A percentile compares a stretch with the other conserved stretches of the same genome.
phyloP scores from a whole-genome alignment of 2,888 invertebrate genomes.

The Dryobota labecula region DNA sequence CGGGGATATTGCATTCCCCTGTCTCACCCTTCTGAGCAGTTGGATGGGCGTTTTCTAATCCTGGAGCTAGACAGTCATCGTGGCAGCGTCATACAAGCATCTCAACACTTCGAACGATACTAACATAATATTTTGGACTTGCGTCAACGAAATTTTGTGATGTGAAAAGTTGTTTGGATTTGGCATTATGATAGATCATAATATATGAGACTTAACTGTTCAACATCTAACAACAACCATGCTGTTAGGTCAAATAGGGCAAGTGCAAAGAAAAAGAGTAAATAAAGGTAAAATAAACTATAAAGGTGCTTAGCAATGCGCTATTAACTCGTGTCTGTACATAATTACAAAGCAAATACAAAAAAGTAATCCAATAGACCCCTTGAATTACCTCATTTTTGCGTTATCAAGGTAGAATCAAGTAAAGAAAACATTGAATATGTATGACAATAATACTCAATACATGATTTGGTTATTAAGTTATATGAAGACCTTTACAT shows the following conservation, averaged over 20 bases:
- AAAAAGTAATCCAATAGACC: constrained; percentile 14
- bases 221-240: constrained; percentile 21
- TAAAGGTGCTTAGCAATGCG: constrained; percentile 35
- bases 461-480: constrained; percentile 47
- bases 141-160: constrained; percentile 17
- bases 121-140: constrained; percentile 13
- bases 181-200: not conserved
- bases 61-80: too few species aligned
- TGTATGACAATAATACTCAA: constrained; percentile 50
- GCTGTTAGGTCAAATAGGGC: constrained; percentile 8
- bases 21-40: too few species aligned
- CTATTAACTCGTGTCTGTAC: constrained; percentile 44
- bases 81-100: too few species aligned
- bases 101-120: not conserved
- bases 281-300: constrained; percentile 30
- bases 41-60: too few species aligned
- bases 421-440: constrained; percentile 19
- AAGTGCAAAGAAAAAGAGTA: constrained; percentile 10
- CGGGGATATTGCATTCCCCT: too few species aligned
- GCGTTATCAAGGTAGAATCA: not conserved
- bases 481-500: constrained; percentile 42
- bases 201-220: constrained; percentile 2
- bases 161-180: constrained; percentile 1
- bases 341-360: constrained; percentile 42
- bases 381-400: not conserved